These are phyloP conservation scores for Anas platyrhynchos DNA, from an alignment of 2,113 vertebrate genomes.

Conservation along the genomic window DNA sequence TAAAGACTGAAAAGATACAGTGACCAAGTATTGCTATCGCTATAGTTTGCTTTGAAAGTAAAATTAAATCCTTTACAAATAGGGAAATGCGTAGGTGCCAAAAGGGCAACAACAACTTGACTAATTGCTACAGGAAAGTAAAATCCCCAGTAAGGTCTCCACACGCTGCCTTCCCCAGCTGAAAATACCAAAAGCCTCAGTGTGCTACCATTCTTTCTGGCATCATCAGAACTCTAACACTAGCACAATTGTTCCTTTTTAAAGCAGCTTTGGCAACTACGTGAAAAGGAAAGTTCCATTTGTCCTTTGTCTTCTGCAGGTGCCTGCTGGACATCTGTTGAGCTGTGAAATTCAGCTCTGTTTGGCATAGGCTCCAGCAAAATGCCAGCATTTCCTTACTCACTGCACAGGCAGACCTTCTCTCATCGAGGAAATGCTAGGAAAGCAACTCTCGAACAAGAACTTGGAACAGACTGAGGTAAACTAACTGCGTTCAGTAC, in stretches of 20 bases:
- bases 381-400: background rate
- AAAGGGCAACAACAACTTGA: background rate
- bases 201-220: background rate
- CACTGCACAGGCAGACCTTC: background rate
- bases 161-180: background rate
- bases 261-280: background rate
- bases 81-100: background rate
- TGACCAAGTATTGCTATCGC: background rate
- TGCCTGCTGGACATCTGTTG: background rate
- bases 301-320: slow-evolving; percentile 13
- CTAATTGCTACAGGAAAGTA: background rate
- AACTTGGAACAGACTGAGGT: background rate
- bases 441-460: background rate
- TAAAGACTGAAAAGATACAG: background rate
- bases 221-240: background rate
- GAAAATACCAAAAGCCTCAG: background rate
- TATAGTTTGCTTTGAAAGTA: background rate
- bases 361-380: background rate
- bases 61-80: background rate
- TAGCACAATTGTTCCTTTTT: background rate
- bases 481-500: background rate
- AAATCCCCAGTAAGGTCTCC: background rate
- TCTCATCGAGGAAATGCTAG: background rate
- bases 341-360: background rate
- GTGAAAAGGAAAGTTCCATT: background rate